Evolutionary conservation across 2,113 vertebrate genomes (phyloP), one percentile per base, ranked within the genome.

Genomic region (Chaenogobius annularis): DNA sequence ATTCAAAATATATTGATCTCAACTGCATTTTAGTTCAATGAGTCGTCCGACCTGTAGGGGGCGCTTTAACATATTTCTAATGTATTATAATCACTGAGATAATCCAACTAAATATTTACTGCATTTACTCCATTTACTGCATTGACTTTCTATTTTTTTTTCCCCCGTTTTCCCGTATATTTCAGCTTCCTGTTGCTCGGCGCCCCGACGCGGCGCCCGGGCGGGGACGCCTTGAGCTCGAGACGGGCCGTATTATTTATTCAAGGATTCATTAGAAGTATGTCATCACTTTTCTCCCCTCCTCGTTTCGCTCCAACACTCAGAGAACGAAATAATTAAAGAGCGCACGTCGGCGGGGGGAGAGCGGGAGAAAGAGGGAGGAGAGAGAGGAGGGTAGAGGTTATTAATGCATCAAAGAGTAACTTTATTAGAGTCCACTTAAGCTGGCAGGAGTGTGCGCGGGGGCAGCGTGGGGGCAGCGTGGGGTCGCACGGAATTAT

Each of bases 181-280:
- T 31, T 6, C 12, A 5, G 66, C 67, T 52, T n/a, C 63, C 26
- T n/a, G 10, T 48, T 80, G 37, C 35, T 63, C 63, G 48, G 65
- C 12, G 44, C 76, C 56, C 62, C 63, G 64, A 22, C 26, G 62
- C 74, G 76, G 14, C 76, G 46, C 72, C 72, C 77, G 84, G 48
- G 69, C 78, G 72, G 75, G 73, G 69, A 83, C 68, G 85, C 79
- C 81, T 83, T 69, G 48, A 87, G 90, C 88, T 88, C 83, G 26
- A 88, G 88, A 78, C 86, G 86, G 56, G 87, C 82, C 78, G 68
- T 86, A 88, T 89, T 77, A 90, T 89, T 92, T 92, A 91, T 91
- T 92, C 84, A 92, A 83, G 78, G 77, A 84, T 90, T 92, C 88
- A 92, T 92, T 89, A 89, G 86, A 88, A 85, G 83, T 81, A 88